Evolutionary conservation across 2,797 vertebrate species (phyloP), one percentile per base, ranked within the genome.

Genomic region (Melanotaenia pygmaea): DNA sequence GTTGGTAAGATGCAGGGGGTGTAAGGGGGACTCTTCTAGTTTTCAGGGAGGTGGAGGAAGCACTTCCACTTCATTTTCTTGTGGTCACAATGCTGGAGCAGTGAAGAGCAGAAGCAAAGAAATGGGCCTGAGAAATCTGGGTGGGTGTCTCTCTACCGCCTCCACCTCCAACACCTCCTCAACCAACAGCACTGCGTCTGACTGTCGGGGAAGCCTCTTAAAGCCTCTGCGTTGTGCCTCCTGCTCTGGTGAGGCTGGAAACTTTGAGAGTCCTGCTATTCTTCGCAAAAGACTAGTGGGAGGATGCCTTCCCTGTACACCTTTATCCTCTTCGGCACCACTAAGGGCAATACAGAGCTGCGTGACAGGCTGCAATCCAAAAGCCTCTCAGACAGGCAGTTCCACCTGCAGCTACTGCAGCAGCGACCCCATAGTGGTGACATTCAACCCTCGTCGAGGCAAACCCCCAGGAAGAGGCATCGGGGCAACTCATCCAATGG

Each of bases 381-480:
- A 94, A 91, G 90, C 95, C 35, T 94, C 94, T 60, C 95, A 95
- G 81, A 93, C 95, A 0, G 94, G 94, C 67, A 95, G 95, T 72
- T 96, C 96, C 53, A 95, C 94, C 73, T 96, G 95, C 87, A 96
- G 96, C 86, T 96, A 96, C 87, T 96, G 95, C 85, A 96, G 95
- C 92, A 96, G 96, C 34, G 95, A 96, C 81, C 96, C 96, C 34
- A 96, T 96, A 68, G 96, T 96, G 37, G 95, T 96, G 75, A 96
- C 95, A 43, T 96, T 92, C 67, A 95, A 96, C 83, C 95, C 95
- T 53, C 94, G 91, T 50, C 83, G 94, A 66, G 85, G 90, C 28
- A 94, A 94, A 81, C 92, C 90, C n/a, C 95, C 94, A 0, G 93
- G 90, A 70, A 82, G 91, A 76, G 78, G 85, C 26, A 30, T 81